Conservation (phyloP, 1,140 invertebrate genomes). For the Polypedilum vanderplanki region DNA sequence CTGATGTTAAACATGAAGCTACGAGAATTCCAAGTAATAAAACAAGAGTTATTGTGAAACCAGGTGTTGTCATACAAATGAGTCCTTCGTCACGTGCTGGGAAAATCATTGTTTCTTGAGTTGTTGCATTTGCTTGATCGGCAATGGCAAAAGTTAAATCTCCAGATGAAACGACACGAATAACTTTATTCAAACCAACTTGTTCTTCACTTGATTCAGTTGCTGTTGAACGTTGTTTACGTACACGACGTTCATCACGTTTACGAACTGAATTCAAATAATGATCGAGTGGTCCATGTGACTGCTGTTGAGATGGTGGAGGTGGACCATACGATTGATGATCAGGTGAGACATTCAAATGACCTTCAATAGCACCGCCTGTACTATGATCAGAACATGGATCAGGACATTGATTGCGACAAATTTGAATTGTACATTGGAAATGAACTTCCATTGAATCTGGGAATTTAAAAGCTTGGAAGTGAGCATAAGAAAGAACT, state of each 20-base stretch:
- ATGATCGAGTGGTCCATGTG: constrained; percentile 48
- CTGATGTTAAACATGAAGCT: constrained; percentile 74
- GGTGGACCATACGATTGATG: constrained; percentile 61
- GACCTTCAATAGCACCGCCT: constrained; percentile 41
- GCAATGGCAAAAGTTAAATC: constrained; percentile 75
- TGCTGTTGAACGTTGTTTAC: constrained; percentile 52
- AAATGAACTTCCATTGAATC: constrained; percentile 96
- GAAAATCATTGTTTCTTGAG: constrained; percentile 61
- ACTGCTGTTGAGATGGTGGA: constrained; percentile 49
- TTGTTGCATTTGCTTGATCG: constrained; percentile 49
- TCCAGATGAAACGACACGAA: constrained; percentile 75
- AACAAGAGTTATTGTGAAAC: constrained; percentile 76
- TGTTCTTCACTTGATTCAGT: constrained; percentile 56
- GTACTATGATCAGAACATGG: constrained; percentile 64
- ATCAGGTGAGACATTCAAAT: constrained; percentile 52
- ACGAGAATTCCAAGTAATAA: constrained; percentile 71
- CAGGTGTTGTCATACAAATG: constrained; percentile 88
- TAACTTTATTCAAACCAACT: constrained; percentile 75
- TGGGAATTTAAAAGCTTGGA: constrained; percentile 93
- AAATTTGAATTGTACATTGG: constrained; percentile 93
- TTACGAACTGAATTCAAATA: constrained; percentile 54
- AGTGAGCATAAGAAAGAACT: constrained; percentile 85
- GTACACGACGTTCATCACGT: constrained; percentile 64
- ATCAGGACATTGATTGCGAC: constrained; percentile 84
- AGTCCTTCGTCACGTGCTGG: constrained; percentile 56